Conservation (phyloP, 2,888 invertebrate genomes). For the Pyrocoelia pectoralis region DNA sequence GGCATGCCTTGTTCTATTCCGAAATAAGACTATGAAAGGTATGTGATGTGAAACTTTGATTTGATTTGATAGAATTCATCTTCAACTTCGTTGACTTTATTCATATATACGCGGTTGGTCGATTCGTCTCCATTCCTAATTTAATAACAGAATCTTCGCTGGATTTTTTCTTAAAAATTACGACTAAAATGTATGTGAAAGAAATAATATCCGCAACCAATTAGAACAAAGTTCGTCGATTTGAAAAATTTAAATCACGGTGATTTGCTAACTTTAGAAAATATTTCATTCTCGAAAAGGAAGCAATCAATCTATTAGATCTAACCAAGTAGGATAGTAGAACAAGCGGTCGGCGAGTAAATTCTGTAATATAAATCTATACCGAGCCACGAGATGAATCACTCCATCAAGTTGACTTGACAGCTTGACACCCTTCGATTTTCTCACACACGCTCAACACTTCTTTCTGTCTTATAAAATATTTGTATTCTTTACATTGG, state of each 20-base stretch:
- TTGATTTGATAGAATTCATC: conserved; percentile 34
- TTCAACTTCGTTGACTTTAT: conserved; percentile 31
- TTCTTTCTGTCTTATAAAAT: neutral
- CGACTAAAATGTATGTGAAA: no score
- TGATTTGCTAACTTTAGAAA: no score
- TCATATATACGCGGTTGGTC: conserved; percentile 34
- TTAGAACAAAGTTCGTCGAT: no score
- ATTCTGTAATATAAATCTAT: conserved; percentile 37
- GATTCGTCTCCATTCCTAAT: conserved; percentile 36
- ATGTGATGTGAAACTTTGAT: conserved; percentile 35
- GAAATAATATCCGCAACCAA: no score
- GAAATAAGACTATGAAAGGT: conserved; percentile 32
- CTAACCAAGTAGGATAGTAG: conserved; percentile 26
- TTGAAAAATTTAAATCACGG: no score
- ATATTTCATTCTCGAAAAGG: neutral
- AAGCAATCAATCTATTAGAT: conserved; percentile 17
- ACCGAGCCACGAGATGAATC: conserved; percentile 41
- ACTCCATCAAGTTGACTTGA: conserved; percentile 41
- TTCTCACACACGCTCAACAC: conserved; percentile 18
- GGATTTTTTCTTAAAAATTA: conserved; percentile 17
- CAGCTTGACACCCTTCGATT: conserved; percentile 36
- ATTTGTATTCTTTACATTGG: neutral
- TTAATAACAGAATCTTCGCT: conserved; percentile 20
- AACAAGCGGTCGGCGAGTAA: conserved; percentile 21
- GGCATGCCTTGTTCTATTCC: conserved; percentile 21